phyloP scores from a whole-genome alignment of 2,113 vertebrate genomes.

The Brachirus orientalis region DNA sequence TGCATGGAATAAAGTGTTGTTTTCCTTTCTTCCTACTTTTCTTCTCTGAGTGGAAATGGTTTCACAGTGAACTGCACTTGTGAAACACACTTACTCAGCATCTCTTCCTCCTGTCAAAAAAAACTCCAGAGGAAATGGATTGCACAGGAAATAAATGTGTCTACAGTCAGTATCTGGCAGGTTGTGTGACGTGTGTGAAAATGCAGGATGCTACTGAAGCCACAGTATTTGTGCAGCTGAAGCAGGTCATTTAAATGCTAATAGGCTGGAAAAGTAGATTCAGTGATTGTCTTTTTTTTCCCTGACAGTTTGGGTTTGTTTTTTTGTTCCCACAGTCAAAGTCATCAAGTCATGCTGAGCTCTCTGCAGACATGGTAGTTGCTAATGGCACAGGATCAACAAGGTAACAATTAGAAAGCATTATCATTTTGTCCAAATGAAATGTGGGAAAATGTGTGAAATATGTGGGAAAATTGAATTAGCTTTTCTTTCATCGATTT shows the following conservation, averaged over 20 bases:
- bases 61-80: constrained; percentile 15
- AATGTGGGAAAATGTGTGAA: too few relatives aligned
- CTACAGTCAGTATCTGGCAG: constrained; percentile 1
- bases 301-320: neutral
- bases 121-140: constrained; percentile 5
- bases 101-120: constrained; percentile 20
- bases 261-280: constrained; percentile 22
- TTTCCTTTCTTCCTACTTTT: neutral
- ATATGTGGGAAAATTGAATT: too few relatives aligned
- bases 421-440: neutral
- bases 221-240: neutral
- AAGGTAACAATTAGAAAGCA: constrained; percentile 79
- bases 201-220: neutral
- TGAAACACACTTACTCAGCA: constrained; percentile 50
- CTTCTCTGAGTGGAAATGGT: constrained; percentile 14
- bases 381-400: constrained; percentile 85
- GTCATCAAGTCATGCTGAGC: constrained; percentile 83
- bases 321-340: constrained; percentile 77
- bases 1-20: constrained; percentile 1
- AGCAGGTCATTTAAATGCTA: constrained; percentile 38
- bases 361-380: constrained; percentile 80
- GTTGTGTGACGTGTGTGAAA: neutral
- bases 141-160: constrained; percentile 9
- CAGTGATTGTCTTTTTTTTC: constrained; percentile 1
- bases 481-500: too few relatives aligned